Base-by-base conservation (phyloP, 92 coral and sea anemone species). In the Umimayanthus chanpuru region DNA sequence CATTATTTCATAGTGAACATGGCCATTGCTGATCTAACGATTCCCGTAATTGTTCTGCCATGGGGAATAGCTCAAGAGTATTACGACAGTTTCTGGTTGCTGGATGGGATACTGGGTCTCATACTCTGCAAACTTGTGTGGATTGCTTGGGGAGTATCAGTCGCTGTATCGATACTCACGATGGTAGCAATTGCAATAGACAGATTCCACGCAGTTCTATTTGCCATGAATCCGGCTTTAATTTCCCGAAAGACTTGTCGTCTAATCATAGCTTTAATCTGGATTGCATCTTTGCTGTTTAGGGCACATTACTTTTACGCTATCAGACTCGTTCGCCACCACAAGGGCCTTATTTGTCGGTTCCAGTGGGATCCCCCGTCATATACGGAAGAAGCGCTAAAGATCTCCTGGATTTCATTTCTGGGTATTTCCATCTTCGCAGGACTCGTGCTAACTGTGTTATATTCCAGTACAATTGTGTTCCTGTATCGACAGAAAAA, bases 1-100 rank as follows among this genome's bases (percentile, higher is more conserved):
- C 86, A 82, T 74, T 82, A 82, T 40, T 82, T 82, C 38, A 82
- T 82, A 47, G 86, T 82, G 58, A 82, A 82, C 38, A 82, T 82
- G 86, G 86, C 85, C 25, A 6, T 82, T 41, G 55, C 86, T 26
- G 86, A 82, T 82, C 44, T 82, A 29, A 39, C 67, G 15, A 66
- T 82, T 28, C 72, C 86, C n/a, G 41, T 43, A 7, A 41, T 66
- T 43, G 86, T 82, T 0, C 23, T 82, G 53, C 86, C 86, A 4
- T 68, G 76, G 58, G 40, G 74, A 28, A 82, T 67, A 39, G 56
- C 66, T 43, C 76, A 65, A 15, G 75, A 68, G 20, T 82, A 82
- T 18, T n/a, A 82, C 39, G 76, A 40, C 25, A 23, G 61, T 55
- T 2, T 41, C 8, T 82, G 86, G 86, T 36, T 72, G 5, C n/a